phyloP scores from a whole-genome alignment of 2,888 invertebrate genomes.

The Ophion ventricosus region DNA sequence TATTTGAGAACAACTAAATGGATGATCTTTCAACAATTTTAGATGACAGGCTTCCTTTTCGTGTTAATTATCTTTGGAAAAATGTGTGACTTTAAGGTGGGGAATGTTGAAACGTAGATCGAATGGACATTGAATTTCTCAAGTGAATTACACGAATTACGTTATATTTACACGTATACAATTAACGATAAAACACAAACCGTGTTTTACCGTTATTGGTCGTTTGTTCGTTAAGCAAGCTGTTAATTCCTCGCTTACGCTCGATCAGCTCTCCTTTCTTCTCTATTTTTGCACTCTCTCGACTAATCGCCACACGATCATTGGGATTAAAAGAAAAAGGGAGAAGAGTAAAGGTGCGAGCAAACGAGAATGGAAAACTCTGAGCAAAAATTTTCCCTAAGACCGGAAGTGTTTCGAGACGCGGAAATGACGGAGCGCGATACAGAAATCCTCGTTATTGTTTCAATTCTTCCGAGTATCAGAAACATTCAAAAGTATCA shows the following conservation, averaged over 20 bases:
- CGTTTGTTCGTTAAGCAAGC: slow-evolving; percentile 54
- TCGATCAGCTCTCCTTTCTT: slow-evolving; percentile 14
- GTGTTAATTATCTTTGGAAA: background rate
- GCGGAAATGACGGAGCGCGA: slow-evolving; percentile 52
- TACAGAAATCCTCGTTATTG: slow-evolving; percentile 31
- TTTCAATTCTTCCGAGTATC: slow-evolving; percentile 28
- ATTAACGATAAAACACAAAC: slow-evolving; percentile 19
- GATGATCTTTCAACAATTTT: background rate
- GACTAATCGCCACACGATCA: background rate
- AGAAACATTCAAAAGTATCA: slow-evolving; percentile 3
- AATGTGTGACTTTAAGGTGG: background rate
- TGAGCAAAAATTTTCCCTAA: slow-evolving; percentile 13
- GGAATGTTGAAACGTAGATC: background rate
- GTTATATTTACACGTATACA: slow-evolving; percentile 54
- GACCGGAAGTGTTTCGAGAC: slow-evolving; percentile 63
- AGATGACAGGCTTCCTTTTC: background rate
- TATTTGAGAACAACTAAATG: background rate
- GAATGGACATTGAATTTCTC: background rate
- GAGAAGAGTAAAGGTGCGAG: slow-evolving; percentile 14
- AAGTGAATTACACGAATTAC: slow-evolving; percentile 3
- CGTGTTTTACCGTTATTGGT: slow-evolving; percentile 11
- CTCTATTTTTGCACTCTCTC: background rate
- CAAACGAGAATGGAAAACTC: background rate
- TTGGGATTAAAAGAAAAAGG: background rate
- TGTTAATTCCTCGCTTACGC: slow-evolving; percentile 55